Evolutionary conservation across 1,140 invertebrate species (phyloP).

Genomic region (Eurytemora carolleeae): DNA sequence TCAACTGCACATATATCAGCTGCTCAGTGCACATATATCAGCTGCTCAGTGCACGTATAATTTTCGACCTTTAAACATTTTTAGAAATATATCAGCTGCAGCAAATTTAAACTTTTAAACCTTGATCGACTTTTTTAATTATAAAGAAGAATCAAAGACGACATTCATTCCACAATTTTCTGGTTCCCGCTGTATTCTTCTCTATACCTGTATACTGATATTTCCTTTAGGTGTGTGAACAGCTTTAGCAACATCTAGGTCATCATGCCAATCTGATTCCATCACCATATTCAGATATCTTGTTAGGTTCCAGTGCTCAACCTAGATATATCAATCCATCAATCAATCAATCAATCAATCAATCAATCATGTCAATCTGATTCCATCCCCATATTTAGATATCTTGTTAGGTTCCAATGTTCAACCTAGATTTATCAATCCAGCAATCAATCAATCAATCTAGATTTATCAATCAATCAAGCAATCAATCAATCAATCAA

Average conservation of each 20-base stretch:
- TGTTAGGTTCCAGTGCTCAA: neutral
- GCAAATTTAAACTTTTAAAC: too few relatives aligned
- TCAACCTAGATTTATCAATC: neutral
- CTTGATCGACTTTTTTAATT: too few relatives aligned
- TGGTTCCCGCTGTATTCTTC: too few relatives aligned
- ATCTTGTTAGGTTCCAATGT: neutral
- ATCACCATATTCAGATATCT: neutral
- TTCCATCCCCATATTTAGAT: neutral
- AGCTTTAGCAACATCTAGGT: neutral
- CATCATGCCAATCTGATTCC: neutral
- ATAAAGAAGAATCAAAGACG: too few relatives aligned
- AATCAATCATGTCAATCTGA: neutral
- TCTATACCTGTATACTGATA: neutral
- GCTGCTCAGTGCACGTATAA: too few relatives aligned
- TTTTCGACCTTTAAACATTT: too few relatives aligned
- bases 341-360: neutral
- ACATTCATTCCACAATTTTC: too few relatives aligned
- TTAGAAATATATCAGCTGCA: too few relatives aligned
- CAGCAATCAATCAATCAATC: neutral
- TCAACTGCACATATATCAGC: too few relatives aligned
- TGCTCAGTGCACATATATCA: too few relatives aligned
- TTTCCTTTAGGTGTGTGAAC: neutral
- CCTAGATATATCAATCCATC: neutral
- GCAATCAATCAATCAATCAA: too few relatives aligned
- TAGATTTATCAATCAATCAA: too few relatives aligned